These are phyloP conservation scores for Atractosteus spatula DNA, from an alignment of 2,113 vertebrate species.

Conservation along the genomic window DNA sequence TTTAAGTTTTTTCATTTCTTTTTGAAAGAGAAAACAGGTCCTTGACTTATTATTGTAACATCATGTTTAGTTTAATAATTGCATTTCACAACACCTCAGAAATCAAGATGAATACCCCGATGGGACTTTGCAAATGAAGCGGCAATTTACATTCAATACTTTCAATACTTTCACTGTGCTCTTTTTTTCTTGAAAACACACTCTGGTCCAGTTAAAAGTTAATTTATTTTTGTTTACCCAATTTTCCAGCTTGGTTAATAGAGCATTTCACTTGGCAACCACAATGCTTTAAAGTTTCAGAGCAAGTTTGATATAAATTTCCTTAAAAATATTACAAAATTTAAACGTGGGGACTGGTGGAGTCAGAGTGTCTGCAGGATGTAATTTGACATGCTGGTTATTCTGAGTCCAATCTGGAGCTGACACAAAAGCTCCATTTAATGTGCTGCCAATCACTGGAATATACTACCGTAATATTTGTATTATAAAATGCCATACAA, in stretches of 20 bases:
- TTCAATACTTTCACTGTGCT: conserved; percentile 16
- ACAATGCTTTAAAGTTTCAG: conserved; percentile 9
- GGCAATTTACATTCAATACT: background rate
- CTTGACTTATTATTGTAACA: conserved; percentile 1
- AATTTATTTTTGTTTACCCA: conserved; percentile 46
- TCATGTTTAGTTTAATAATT: background rate
- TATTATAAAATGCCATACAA: conserved; percentile 22
- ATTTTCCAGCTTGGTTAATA: conserved; percentile 44
- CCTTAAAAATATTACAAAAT: conserved; percentile 56
- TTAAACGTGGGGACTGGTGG: conserved; percentile 57
- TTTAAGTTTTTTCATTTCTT: too few species aligned
- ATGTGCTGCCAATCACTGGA: conserved; percentile 59
- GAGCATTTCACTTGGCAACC: conserved; percentile 46
- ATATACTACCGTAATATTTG: conserved; percentile 52
- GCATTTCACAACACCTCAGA: background rate
- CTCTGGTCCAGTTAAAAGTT: conserved; percentile 5
- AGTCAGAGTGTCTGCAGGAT: conserved; percentile 63
- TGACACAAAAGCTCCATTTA: conserved; percentile 64
- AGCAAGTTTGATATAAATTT: conserved; percentile 26
- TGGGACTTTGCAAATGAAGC: conserved; percentile 1
- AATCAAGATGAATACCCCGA: background rate
- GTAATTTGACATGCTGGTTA: conserved; percentile 63
- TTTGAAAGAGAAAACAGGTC: background rate
- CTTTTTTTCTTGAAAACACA: conserved; percentile 8
- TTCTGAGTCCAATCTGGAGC: conserved; percentile 51